Conservation (phyloP, 2,888 invertebrate genomes). For the Zele albiditarsus region DNA sequence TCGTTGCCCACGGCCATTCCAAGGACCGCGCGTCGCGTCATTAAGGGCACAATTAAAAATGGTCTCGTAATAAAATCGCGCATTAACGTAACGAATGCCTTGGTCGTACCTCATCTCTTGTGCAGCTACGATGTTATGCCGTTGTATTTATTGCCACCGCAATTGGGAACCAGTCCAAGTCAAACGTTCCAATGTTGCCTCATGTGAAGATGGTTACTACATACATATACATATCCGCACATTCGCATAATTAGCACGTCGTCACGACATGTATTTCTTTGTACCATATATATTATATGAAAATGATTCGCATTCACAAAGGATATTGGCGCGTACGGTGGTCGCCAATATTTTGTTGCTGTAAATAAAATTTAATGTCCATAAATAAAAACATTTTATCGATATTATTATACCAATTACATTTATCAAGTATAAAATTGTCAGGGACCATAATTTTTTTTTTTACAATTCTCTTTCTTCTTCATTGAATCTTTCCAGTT, state of each 20-base stretch:
- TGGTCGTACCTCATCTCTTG: slow-evolving; percentile 52
- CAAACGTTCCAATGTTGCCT: slow-evolving; percentile 56
- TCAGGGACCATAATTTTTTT: slow-evolving; percentile 2
- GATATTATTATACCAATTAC: slow-evolving; percentile 41
- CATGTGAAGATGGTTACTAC: slow-evolving; percentile 28
- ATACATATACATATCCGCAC: not conserved
- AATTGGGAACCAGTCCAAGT: slow-evolving; percentile 70
- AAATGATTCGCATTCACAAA: slow-evolving; percentile 24
- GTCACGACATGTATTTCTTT: slow-evolving; percentile 42
- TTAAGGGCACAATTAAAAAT: slow-evolving; percentile 69
- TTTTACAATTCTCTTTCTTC: not conserved
- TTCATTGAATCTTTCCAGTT: not conserved
- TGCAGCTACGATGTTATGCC: slow-evolving; percentile 59
- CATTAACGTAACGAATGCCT: slow-evolving; percentile 67
- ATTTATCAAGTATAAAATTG: not conserved
- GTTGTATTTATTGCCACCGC: slow-evolving; percentile 66
- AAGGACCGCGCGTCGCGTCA: slow-evolving; percentile 56
- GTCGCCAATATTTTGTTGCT: slow-evolving; percentile 14
- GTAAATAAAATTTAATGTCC: slow-evolving; percentile 67
- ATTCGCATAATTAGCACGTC: slow-evolving; percentile 58
- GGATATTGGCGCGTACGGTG: slow-evolving; percentile 45
- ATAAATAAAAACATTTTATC: slow-evolving; percentile 56
- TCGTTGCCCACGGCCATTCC: slow-evolving; percentile 40
- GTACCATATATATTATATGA: slow-evolving; percentile 40
- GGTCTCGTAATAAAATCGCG: slow-evolving; percentile 68